Evolutionary conservation across 2,888 invertebrate species (phyloP).

Genomic region (Incurvaria masculella): DNA sequence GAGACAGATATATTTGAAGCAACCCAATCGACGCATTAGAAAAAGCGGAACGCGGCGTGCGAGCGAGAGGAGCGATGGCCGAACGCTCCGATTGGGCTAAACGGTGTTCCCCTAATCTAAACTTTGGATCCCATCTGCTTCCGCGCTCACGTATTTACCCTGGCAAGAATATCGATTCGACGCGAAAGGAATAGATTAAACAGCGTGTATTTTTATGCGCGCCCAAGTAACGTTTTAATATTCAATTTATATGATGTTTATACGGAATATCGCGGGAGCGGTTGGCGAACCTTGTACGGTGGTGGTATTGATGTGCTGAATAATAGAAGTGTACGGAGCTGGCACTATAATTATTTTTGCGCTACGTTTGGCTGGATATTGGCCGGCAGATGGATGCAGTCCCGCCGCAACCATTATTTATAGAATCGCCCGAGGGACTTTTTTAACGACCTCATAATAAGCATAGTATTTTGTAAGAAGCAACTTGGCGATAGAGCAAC

Average conservation of each 20-base stretch:
- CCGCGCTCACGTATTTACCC: constrained; percentile 25
- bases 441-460: neutral
- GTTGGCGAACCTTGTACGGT: too few species aligned
- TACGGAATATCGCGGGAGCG: too few species aligned
- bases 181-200: neutral
- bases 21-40: constrained; percentile 47
- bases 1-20: constrained; percentile 42
- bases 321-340: neutral
- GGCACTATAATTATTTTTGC: constrained; percentile 23
- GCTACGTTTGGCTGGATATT: constrained; percentile 27
- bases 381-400: constrained; percentile 30
- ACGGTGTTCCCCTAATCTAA: constrained; percentile 56
- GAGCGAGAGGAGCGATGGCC: constrained; percentile 31
- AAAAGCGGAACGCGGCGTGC: constrained; percentile 32
- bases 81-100: constrained; percentile 43
- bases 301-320: too few species aligned
- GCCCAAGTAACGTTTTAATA: neutral
- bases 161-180: constrained; percentile 23
- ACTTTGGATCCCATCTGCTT: constrained; percentile 22
- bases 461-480: neutral
- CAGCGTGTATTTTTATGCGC: neutral
- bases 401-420: neutral
- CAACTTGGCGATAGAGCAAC: too few species aligned
- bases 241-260: neutral
- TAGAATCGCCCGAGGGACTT: neutral